Percentiles rank a stretch among this genome's conserved stretches.
These are phyloP conservation scores for Tenualosa thibaudeaui DNA, from an alignment of 2,797 vertebrate species.

Conservation along the genomic window DNA sequence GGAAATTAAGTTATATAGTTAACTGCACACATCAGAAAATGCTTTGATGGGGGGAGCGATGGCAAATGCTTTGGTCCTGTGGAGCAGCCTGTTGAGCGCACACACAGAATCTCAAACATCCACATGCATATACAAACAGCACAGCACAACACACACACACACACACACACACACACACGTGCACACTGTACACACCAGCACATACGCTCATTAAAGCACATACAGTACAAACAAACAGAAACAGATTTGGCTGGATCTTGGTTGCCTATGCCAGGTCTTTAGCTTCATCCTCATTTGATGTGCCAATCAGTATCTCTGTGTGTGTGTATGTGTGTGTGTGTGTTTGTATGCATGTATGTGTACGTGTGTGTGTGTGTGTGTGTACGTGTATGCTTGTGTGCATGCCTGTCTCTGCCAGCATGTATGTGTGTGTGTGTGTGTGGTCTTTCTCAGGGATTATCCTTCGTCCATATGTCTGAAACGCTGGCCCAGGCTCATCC, in stretches of 20 bases:
- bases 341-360: not conserved
- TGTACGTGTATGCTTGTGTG: not conserved
- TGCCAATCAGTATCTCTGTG: not conserved
- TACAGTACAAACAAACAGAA: not conserved
- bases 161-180: slow-evolving; percentile 3
- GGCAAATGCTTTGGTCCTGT: not conserved
- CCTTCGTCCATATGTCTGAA: slow-evolving; percentile 1
- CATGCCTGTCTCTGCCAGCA: too few relatives aligned
- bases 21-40: not conserved
- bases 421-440: not conserved
- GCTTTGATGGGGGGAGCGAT: slow-evolving; percentile 6
- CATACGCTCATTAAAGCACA: not conserved
- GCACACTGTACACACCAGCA: not conserved
- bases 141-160: slow-evolving; percentile 29
- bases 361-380: not conserved
- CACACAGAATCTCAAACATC: not conserved
- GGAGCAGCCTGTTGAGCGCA: not conserved
- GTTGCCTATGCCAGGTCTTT: slow-evolving; percentile 1
- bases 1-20: not conserved
- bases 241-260: slow-evolving; percentile 11
- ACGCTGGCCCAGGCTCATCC: not conserved
- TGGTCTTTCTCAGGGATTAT: slow-evolving; percentile 14
- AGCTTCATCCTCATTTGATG: not conserved
- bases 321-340: not conserved
- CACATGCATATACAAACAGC: not conserved